A percentile compares a stretch with the other conserved stretches of the same genome.
These are phyloP conservation scores for Glyptemys insculpta DNA, from an alignment of 2,797 vertebrate genomes.

Conservation along the genomic window DNA sequence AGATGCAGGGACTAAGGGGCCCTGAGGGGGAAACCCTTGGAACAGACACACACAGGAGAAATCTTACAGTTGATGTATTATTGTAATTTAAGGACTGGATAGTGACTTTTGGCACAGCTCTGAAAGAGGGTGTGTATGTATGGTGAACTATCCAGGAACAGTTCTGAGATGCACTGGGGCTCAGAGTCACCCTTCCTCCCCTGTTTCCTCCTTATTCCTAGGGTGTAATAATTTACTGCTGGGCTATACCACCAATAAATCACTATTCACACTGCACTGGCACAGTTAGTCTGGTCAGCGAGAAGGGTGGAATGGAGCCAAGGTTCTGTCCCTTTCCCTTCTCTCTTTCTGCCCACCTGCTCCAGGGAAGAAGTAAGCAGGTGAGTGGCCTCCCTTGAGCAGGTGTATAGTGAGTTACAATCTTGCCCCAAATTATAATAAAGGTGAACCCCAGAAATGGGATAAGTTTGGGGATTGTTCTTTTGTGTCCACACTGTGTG, in stretches of 20 bases:
- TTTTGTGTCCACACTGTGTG: too few relatives aligned
- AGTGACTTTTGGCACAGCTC: neutral
- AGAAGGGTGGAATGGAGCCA: neutral
- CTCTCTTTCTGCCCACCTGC: neutral
- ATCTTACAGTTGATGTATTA: neutral
- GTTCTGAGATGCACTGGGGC: neutral
- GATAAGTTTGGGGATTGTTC: too few relatives aligned
- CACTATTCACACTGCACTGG: neutral
- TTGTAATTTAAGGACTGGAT: neutral
- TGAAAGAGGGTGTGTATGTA: neutral
- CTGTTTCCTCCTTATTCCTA: neutral
- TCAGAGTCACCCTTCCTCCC: neutral
- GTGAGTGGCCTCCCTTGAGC: neutral
- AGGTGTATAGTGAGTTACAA: neutral
- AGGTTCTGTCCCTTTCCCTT: neutral
- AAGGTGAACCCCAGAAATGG: neutral
- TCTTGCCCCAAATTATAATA: neutral
- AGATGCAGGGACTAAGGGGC: neutral
- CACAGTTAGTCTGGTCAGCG: neutral
- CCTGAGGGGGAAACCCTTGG: neutral
- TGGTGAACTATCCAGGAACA: neutral
- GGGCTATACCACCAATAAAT: neutral
- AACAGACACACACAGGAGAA: neutral
- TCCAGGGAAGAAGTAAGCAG: neutral
- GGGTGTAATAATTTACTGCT: neutral